Base-by-base conservation (phyloP, 2,113 vertebrate genomes). In the Phylloscopus trochiloides region DNA sequence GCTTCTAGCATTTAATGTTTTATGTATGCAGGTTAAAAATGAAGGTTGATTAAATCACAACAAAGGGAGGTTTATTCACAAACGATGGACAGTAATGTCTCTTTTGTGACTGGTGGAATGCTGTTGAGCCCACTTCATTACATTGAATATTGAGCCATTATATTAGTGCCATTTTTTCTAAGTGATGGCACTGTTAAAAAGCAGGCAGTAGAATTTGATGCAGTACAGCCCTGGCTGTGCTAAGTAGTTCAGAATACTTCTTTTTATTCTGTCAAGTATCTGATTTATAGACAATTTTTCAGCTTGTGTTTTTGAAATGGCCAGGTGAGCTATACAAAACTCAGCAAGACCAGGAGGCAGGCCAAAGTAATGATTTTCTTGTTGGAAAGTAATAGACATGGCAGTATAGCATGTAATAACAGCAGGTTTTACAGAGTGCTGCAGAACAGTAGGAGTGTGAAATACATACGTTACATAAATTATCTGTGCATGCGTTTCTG, bases 11-110 rank as follows among this genome's bases (percentile, higher is more conserved):
- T 92, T 95, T 96, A 96, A 93, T 97, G 81, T 96, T 97, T 97
- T 97, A 94, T 97, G 72, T 92, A 82, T 95, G 96, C 45, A 93
- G 94, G 97, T 97, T 97, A 91, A 96, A 97, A 98, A 90, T 79
- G 75, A 91, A 93, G 68, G 90, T 94, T 97, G 90, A 96, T 97
- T 97, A 96, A 96, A 91, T 96, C 93, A 70, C 5, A 58, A 86
- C 80, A 93, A 97, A 97, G 40, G 76, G 66, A 97, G 57, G 90
- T 96, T 96, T 92, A 94, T 97, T 97, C 82, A 91, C 82, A 71
- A 90, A 84, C 1, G 36, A 48, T 47, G 76, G 88, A 76, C 3
- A 1, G 67, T 73, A 78, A 84, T 94, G 81, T 75, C 65, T 92
- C 58, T 90, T 97, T 63, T 91, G 58, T 96, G 90, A 82, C 86